These are phyloP conservation scores for Sylvietta virens DNA, from an alignment of 2,113 vertebrate species.

Conservation along the genomic window DNA sequence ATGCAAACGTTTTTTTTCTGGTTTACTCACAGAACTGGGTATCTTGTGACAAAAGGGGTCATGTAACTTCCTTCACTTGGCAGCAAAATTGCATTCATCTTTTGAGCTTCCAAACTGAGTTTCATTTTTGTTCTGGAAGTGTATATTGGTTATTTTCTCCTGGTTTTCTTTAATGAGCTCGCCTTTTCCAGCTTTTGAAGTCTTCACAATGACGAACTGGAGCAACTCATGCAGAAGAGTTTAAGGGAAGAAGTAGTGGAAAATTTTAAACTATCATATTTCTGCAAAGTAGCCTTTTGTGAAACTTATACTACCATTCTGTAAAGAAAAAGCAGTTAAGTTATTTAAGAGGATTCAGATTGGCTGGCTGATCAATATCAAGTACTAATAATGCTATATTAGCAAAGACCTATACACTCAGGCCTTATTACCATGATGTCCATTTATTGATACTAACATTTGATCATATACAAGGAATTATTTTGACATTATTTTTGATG, in stretches of 20 bases:
- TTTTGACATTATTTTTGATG: conserved; percentile 14
- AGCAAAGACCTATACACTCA: not conserved
- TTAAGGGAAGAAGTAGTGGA: not conserved
- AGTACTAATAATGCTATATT: not conserved
- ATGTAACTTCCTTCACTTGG: not conserved
- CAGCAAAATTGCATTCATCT: not conserved
- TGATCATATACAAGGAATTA: conserved; percentile 3
- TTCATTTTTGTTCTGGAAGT: not conserved
- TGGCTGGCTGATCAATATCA: not conserved
- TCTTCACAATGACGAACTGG: rapidly evolving
- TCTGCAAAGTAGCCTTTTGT: not conserved
- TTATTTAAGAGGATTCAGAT: not conserved
- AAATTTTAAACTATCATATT: not conserved
- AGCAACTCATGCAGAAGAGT: not conserved
- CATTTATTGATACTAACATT: conserved; percentile 3
- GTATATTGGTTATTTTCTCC: not conserved
- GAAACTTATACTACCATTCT: not conserved
- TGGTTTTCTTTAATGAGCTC: not conserved
- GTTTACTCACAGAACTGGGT: not conserved
- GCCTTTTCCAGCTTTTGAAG: not conserved
- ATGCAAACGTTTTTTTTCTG: not conserved
- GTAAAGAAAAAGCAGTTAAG: not conserved
- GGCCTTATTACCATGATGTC: not conserved
- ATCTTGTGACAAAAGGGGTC: not conserved
- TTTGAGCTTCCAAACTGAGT: not conserved